Percentiles rank a stretch among this genome's conserved stretches.
Evolutionary conservation across 1,140 invertebrate genomes (phyloP).

Genomic region (Diachasma alloeum): DNA sequence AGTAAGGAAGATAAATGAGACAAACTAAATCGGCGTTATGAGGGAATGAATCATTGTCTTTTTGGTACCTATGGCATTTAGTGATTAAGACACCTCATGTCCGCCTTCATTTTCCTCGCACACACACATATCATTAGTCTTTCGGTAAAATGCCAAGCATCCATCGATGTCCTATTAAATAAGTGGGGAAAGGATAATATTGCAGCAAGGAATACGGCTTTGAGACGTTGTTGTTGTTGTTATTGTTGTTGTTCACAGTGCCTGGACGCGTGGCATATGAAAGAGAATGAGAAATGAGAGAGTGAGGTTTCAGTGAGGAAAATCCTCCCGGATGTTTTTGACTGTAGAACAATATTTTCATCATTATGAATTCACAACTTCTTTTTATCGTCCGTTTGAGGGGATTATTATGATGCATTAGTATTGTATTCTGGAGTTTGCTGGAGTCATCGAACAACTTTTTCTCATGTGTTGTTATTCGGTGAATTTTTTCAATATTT

Average conservation of each 20-base stretch:
- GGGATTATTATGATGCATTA: not conserved
- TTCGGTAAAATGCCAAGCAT: not conserved
- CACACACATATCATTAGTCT: conserved; percentile 18
- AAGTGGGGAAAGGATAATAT: not conserved
- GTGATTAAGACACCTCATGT: not conserved
- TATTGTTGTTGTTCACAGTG: conserved; percentile 8
- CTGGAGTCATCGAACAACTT: not conserved
- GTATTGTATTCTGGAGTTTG: too few relatives aligned
- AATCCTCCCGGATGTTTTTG: not conserved
- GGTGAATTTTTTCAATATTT: not conserved
- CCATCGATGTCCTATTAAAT: conserved; percentile 9
- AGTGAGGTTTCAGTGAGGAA: not conserved
- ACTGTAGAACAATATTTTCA: not conserved
- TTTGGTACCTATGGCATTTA: conserved; percentile 2
- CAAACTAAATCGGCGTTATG: not conserved
- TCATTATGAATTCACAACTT: not conserved
- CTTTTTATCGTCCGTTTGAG: not conserved
- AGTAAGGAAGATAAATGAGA: not conserved
- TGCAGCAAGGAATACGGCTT: conserved; percentile 9
- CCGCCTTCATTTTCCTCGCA: conserved; percentile 15
- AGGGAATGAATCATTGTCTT: not conserved
- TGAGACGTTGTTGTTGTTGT: conserved; percentile 16
- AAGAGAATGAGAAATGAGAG: not conserved
- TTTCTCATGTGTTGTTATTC: not conserved
- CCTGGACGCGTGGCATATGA: not conserved